phyloP scores from a whole-genome alignment of 2,888 invertebrate species.

The Melanotus villosus region DNA sequence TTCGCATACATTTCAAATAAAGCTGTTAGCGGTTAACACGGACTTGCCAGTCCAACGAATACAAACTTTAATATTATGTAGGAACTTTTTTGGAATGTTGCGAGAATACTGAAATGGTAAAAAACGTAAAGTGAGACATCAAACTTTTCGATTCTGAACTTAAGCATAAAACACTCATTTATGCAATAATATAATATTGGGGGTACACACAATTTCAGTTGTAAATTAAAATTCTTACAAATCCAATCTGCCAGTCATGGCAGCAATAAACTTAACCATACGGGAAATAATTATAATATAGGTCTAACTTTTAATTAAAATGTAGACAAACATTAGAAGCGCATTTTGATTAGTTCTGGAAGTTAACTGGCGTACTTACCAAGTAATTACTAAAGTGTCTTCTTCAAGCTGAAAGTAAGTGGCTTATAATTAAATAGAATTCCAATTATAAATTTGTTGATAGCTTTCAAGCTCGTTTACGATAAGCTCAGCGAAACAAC shows the following conservation, averaged over 20 bases:
- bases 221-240: too few species aligned
- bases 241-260: background rate
- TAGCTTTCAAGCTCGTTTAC: slow-evolving; percentile 2
- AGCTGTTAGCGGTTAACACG: background rate
- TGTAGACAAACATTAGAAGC: slow-evolving; percentile 3
- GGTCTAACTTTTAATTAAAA: slow-evolving; percentile 23
- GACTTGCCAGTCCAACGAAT: background rate
- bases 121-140: too few species aligned
- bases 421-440: slow-evolving; percentile 22
- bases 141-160: too few species aligned
- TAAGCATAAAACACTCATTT: too few species aligned
- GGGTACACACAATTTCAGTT: too few species aligned
- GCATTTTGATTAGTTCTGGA: slow-evolving; percentile 18
- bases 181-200: too few species aligned
- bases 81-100: too few species aligned
- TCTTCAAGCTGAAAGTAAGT: slow-evolving; percentile 21
- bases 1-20: background rate
- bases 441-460: slow-evolving; percentile 23
- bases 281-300: slow-evolving; percentile 1
- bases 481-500: background rate
- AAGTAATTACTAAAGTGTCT: slow-evolving; percentile 26
- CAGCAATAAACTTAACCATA: background rate
- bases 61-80: too few species aligned
- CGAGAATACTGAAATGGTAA: too few species aligned
- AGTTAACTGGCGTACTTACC: slow-evolving; percentile 23